A percentile compares a stretch with the other conserved stretches of the same genome.
These are phyloP conservation scores for Adelognathus sp. DNA, from an alignment of 2,888 invertebrate genomes.

Conservation along the genomic window DNA sequence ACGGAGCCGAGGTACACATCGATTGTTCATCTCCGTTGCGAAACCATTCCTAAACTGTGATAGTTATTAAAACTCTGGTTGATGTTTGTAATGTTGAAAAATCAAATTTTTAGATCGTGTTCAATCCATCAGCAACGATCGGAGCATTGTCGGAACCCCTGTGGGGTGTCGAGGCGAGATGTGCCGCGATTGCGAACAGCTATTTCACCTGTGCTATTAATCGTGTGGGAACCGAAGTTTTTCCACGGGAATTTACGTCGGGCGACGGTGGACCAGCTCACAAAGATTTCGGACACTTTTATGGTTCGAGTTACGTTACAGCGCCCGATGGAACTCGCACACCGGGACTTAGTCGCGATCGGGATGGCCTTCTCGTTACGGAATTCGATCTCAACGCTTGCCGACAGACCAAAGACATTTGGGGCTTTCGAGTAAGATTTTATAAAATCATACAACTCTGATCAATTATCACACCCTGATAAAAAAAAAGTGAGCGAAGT, in stretches of 20 bases:
- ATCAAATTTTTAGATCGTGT: conserved; percentile 87
- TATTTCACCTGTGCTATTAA: conserved; percentile 97
- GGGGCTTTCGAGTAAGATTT: conserved; percentile 91
- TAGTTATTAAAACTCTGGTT: not conserved
- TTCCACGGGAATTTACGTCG: conserved; percentile 92
- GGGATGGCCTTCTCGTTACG: conserved; percentile 93
- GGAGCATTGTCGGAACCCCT: conserved; percentile 87
- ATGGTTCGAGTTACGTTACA: conserved; percentile 96
- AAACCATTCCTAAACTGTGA: too few relatives aligned
- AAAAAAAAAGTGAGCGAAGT: too few relatives aligned
- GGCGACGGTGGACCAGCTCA: conserved; percentile 90
- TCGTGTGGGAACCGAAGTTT: conserved; percentile 94
- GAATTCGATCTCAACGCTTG: conserved; percentile 97
- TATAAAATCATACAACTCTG: not conserved
- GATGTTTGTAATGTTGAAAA: not conserved
- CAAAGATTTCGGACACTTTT: conserved; percentile 95
- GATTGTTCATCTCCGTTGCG: not conserved
- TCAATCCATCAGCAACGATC: conserved; percentile 98
- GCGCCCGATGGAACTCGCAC: conserved; percentile 97
- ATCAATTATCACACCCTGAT: too few relatives aligned
- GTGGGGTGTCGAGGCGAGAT: conserved; percentile 97
- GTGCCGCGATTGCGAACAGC: conserved; percentile 97
- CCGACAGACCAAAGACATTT: conserved; percentile 95
- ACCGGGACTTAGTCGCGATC: conserved; percentile 89
- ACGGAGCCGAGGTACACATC: conserved; percentile 90